Evolutionary conservation across 2,797 vertebrate species (phyloP).

Genomic region (Muscicapa striata): DNA sequence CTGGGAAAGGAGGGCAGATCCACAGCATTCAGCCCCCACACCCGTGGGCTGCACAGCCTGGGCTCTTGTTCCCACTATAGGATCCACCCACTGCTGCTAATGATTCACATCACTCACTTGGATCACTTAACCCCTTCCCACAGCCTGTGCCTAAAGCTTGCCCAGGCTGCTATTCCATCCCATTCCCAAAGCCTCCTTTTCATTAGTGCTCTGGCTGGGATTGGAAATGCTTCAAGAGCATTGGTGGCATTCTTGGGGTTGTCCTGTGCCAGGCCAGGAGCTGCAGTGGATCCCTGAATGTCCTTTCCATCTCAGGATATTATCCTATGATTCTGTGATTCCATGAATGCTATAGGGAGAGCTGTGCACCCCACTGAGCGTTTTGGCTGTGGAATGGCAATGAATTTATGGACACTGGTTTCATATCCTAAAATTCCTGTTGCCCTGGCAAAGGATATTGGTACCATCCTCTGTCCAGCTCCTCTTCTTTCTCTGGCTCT

Average conservation of each 20-base stretch:
- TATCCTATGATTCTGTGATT: neutral
- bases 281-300: too few species aligned
- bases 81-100: slow-evolving; percentile 35
- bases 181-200: neutral
- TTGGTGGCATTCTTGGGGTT: neutral
- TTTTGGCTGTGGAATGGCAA: neutral
- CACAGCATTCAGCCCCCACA: neutral
- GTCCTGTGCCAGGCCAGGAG: neutral
- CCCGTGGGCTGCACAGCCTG: neutral
- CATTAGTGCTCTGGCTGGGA: neutral
- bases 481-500: neutral
- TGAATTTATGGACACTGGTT: neutral
- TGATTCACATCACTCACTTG: neutral
- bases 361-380: rapidly evolving
- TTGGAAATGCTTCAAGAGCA: neutral
- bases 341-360: neutral
- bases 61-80: neutral
- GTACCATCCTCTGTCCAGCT: rapidly evolving
- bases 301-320: neutral
- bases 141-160: neutral
- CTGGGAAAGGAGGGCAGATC: neutral
- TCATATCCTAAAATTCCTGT: neutral
- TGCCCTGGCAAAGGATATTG: neutral
- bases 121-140: neutral
- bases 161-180: neutral